Percentiles rank a stretch among this genome's conserved stretches.
phyloP scores from a whole-genome alignment of 2,797 vertebrate species.

The Pangasius djambal region DNA sequence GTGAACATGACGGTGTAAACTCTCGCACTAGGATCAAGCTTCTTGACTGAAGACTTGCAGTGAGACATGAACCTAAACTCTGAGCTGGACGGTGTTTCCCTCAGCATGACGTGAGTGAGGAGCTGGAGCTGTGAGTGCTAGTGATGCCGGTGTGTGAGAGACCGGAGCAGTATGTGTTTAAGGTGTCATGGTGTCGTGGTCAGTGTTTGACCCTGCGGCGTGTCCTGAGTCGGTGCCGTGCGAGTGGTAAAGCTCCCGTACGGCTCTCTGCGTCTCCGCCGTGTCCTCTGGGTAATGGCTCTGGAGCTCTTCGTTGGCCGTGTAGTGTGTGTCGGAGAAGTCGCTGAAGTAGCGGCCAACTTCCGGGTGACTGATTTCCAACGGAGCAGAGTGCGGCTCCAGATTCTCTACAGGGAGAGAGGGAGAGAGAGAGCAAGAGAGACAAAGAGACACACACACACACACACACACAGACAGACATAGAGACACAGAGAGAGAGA shows the following conservation, averaged over 20 bases:
- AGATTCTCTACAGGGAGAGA: conserved; percentile 84
- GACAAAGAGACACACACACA: background rate
- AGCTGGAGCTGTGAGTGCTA: no score
- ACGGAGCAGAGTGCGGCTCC: conserved; percentile 86
- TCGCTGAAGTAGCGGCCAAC: conserved; percentile 94
- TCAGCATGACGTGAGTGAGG: background rate
- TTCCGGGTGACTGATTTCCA: conserved; percentile 92
- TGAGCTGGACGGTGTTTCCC: background rate
- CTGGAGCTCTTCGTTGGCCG: conserved; percentile 89
- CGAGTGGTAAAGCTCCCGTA: conserved; percentile 84
- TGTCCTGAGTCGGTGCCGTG: conserved; percentile 52
- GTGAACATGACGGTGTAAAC: background rate
- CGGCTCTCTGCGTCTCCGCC: conserved; percentile 77
- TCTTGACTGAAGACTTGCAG: background rate
- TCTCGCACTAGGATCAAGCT: background rate
- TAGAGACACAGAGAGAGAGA: background rate
- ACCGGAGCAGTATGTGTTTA: conserved; percentile 44
- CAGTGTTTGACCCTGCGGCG: conserved; percentile 36
- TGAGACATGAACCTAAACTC: background rate
- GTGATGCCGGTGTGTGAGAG: no score
- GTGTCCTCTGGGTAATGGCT: conserved; percentile 88
- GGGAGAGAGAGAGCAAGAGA: background rate
- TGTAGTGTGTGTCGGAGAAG: conserved; percentile 85
- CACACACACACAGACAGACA: background rate
- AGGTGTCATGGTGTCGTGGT: conserved; percentile 57